Conservation (phyloP, 1,140 invertebrate species). For the Vanessa tameamea region DNA sequence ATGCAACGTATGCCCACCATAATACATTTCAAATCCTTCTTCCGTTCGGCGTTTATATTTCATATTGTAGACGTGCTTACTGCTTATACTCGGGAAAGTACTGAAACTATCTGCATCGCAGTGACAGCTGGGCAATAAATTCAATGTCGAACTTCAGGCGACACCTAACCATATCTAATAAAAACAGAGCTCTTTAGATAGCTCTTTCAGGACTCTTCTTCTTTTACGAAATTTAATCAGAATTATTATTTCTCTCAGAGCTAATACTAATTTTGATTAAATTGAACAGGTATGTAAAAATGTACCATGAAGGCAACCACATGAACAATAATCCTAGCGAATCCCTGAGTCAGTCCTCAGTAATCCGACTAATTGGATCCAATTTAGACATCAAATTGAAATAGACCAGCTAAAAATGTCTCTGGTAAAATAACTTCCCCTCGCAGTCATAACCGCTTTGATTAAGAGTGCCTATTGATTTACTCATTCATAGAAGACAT, state of each 20-base stretch:
- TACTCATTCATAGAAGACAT: conserved; percentile 28
- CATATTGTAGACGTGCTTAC: conserved; percentile 42
- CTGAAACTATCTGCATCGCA: conserved; percentile 20
- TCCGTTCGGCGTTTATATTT: conserved; percentile 54
- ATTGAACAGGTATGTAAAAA: too few relatives aligned
- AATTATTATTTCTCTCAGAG: too few relatives aligned
- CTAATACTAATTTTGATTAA: too few relatives aligned
- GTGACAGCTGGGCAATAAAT: neutral
- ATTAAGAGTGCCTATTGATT: conserved; percentile 35
- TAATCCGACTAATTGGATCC: conserved; percentile 48
- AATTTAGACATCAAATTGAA: conserved; percentile 46
- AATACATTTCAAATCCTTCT: conserved; percentile 48
- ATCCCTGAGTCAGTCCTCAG: conserved; percentile 25
- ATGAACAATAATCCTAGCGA: conserved; percentile 10
- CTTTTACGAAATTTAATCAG: too few relatives aligned
- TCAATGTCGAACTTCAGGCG: neutral
- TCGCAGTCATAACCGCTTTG: conserved; percentile 34
- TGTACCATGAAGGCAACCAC: neutral
- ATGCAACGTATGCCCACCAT: conserved; percentile 47
- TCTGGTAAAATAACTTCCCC: conserved; percentile 39
- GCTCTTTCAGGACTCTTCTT: too few relatives aligned
- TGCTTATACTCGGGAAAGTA: conserved; percentile 34
- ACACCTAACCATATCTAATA: neutral
- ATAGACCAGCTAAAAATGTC: conserved; percentile 43
- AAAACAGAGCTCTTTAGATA: too few relatives aligned